Evolutionary conservation across 1,140 invertebrate genomes (phyloP).

Genomic region (Panulirus ornatus): DNA sequence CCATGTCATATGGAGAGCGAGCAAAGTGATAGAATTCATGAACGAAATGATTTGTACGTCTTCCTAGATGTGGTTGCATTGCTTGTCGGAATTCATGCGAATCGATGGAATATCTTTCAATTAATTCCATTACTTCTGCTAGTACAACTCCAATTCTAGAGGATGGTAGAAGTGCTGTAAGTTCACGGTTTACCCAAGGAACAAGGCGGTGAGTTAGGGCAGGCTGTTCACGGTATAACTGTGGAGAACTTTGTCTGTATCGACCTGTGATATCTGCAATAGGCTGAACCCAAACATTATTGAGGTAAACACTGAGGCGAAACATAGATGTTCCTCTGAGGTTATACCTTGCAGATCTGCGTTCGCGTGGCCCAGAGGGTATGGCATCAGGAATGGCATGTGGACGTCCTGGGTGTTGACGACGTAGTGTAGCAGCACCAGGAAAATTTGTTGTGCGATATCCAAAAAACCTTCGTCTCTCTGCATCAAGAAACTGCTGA

Average conservation of each 20-base stretch:
- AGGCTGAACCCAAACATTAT: slow-evolving; percentile 86
- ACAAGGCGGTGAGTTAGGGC: slow-evolving; percentile 88
- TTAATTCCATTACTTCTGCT: slow-evolving; percentile 82
- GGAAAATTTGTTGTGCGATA: slow-evolving; percentile 65
- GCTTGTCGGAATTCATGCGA: slow-evolving; percentile 85
- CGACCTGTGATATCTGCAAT: slow-evolving; percentile 82
- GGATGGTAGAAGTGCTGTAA: slow-evolving; percentile 84
- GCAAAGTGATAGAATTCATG: slow-evolving; percentile 94
- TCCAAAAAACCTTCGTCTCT: slow-evolving; percentile 58
- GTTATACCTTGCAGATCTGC: slow-evolving; percentile 24
- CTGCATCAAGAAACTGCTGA: slow-evolving; percentile 56
- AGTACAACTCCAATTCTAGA: slow-evolving; percentile 76
- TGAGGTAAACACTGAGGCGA: slow-evolving; percentile 87
- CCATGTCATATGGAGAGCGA: slow-evolving; percentile 89
- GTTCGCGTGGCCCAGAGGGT: slow-evolving; percentile 75
- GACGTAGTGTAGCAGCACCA: slow-evolving; percentile 45
- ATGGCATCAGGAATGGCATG: slow-evolving; percentile 54
- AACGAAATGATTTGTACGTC: slow-evolving; percentile 83
- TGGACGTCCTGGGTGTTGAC: slow-evolving; percentile 19
- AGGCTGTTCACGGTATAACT: slow-evolving; percentile 88
- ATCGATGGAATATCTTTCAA: slow-evolving; percentile 85
- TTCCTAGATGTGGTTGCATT: slow-evolving; percentile 78
- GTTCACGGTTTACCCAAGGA: slow-evolving; percentile 92
- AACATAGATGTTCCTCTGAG: slow-evolving; percentile 76
- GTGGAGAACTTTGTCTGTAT: slow-evolving; percentile 85